These are phyloP conservation scores for Zoanthus gigantus DNA, from an alignment of 92 coral and sea anemone species.

Conservation along the genomic window DNA sequence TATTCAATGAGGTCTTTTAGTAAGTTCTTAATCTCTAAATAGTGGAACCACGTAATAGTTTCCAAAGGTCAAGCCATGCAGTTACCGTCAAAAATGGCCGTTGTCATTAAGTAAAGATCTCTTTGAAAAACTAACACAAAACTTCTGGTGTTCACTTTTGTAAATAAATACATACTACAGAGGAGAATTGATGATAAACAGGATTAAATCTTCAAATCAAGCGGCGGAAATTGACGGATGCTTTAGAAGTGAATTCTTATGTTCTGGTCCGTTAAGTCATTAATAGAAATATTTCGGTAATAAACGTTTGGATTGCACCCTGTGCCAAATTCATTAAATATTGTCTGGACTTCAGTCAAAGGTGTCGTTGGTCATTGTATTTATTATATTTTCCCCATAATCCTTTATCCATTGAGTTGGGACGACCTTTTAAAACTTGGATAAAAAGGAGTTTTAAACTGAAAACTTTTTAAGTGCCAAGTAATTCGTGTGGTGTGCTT, in stretches of 20 bases:
- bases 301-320: slow-evolving; percentile 25
- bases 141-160: slow-evolving; percentile 38
- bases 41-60: not conserved
- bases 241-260: slow-evolving; percentile 38
- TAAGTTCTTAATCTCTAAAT: slow-evolving; percentile 34
- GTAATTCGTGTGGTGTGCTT: slow-evolving; percentile 1
- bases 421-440: not conserved
- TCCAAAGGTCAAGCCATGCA: slow-evolving; percentile 23
- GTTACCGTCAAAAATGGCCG: slow-evolving; percentile 1
- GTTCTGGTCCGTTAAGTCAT: slow-evolving; percentile 28
- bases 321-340: slow-evolving; percentile 25
- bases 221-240: slow-evolving; percentile 52
- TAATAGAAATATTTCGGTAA: slow-evolving; percentile 43
- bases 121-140: slow-evolving; percentile 48
- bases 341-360: slow-evolving; percentile 25
- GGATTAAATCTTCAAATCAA: slow-evolving; percentile 48
- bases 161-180: slow-evolving; percentile 39
- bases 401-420: slow-evolving; percentile 21
- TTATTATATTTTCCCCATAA: slow-evolving; percentile 4
- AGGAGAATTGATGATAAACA: slow-evolving; percentile 39
- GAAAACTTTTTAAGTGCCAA: slow-evolving; percentile 4
- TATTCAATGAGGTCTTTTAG: not conserved
- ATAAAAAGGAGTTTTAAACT: not conserved
- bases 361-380: slow-evolving; percentile 21
- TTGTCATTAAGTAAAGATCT: slow-evolving; percentile 29